Conservation (phyloP, 1,140 invertebrate genomes). For the Pinna nobilis region DNA sequence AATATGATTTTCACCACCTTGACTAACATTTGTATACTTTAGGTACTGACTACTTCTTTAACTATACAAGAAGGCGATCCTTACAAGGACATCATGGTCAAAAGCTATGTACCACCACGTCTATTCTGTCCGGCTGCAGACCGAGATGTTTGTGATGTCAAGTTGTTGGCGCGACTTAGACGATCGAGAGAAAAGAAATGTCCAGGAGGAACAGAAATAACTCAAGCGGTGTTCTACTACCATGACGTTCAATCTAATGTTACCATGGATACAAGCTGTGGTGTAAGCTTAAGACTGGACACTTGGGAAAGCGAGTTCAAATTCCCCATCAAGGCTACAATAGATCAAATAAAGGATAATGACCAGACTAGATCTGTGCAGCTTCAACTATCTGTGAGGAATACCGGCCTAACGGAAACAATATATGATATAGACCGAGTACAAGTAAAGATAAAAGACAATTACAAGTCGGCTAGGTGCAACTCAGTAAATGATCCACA, state of each 20-base stretch:
- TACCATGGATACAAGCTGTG: conserved; percentile 27
- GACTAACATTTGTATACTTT: no score
- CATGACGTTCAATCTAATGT: no score
- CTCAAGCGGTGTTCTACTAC: conserved; percentile 50
- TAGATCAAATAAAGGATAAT: conserved; percentile 50
- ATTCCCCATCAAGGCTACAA: conserved; percentile 52
- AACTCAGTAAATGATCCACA: conserved; percentile 66
- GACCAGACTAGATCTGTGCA: conserved; percentile 21
- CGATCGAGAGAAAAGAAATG: conserved; percentile 45
- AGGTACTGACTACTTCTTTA: no score
- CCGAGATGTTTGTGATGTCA: conserved; percentile 25
- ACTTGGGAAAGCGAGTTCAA: conserved; percentile 43
- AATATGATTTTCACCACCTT: no score
- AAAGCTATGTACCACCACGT: conserved; percentile 50
- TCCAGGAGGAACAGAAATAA: conserved; percentile 33
- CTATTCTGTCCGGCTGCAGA: conserved; percentile 43
- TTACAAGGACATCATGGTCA: conserved; percentile 28
- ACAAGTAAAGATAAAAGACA: conserved; percentile 39
- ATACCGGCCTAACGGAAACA: not conserved
- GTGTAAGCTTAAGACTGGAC: not conserved
- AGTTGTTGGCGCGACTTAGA: conserved; percentile 29
- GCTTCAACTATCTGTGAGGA: conserved; percentile 9
- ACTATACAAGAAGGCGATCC: conserved; percentile 46
- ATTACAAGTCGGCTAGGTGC: conserved; percentile 52
- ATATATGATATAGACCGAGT: conserved; percentile 30